Evolutionary conservation across 1,140 invertebrate genomes (phyloP).

Genomic region (Hydropsyche tenuis): DNA sequence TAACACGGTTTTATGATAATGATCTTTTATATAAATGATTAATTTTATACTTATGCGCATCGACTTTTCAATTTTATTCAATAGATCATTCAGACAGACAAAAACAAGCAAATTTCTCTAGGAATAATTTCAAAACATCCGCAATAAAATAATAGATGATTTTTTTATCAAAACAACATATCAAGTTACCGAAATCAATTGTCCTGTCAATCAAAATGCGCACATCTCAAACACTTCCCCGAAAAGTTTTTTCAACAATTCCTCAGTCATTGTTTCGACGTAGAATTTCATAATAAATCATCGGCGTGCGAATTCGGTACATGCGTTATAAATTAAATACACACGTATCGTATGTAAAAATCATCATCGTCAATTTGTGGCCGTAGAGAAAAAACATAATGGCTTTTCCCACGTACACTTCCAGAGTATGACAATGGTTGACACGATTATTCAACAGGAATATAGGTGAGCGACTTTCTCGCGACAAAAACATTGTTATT

Average conservation of each 20-base stretch:
- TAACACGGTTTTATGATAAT: too few relatives aligned
- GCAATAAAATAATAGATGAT: too few relatives aligned
- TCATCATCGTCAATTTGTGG: neutral
- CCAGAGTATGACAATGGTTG: neutral
- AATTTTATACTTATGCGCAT: too few relatives aligned
- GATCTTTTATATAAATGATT: too few relatives aligned
- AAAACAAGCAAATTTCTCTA: too few relatives aligned
- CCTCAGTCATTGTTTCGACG: neutral
- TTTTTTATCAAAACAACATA: neutral
- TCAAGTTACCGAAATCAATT: neutral
- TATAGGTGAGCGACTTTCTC: slow-evolving; percentile 16
- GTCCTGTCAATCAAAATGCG: neutral
- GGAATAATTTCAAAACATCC: too few relatives aligned
- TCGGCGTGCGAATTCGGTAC: neutral
- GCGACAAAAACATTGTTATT: neutral
- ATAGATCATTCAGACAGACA: too few relatives aligned
- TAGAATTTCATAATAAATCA: slow-evolving; percentile 1
- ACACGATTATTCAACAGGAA: slow-evolving; percentile 4
- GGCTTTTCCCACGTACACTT: too few relatives aligned
- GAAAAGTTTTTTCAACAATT: neutral
- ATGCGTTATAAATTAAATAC: neutral
- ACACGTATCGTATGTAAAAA: neutral
- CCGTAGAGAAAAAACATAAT: too few relatives aligned
- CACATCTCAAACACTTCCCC: neutral
- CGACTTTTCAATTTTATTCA: too few relatives aligned